Evolutionary conservation across 2,113 vertebrate genomes (phyloP), one percentile per base, ranked within the genome.

Genomic region (Isurus oxyrinchus): DNA sequence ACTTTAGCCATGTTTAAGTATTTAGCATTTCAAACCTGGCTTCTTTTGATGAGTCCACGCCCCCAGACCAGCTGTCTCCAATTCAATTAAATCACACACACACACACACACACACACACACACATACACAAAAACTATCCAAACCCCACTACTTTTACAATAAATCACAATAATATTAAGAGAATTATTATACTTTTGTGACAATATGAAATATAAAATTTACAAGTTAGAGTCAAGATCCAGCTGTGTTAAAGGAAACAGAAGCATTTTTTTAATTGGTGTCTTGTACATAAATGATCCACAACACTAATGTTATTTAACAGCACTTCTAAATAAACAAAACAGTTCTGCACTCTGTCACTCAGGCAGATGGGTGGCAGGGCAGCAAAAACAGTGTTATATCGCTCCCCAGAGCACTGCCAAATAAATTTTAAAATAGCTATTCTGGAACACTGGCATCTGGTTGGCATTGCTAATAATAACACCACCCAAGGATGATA

Each of bases 391-490:
- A 19, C 61, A 66, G n/a, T 66, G 31, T 66, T 66, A 44, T 40
- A 94, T 94, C 21, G n/a, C 40, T 94, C 35, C n/a, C 91, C n/a
- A 21, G n/a, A 66, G 91, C 91, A 25, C 91, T 66, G 61, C n/a
- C 57, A 94, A 66, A 53, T 66, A 40, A 66, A 44, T 94, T 94
- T 94, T 10, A 40, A 94, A 94, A 44, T 61, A 63, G 35, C 11
- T 21, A 40, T 66, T 63, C 91, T 66, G 91, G 61, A 61, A 94
- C 57, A 94, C 19, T 94, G 91, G 91, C 59, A 40, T 94, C 91
- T 94, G 59, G 2, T 19, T 94, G 91, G 91, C 59, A 66, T 66
- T 94, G 87, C 35, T 94, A 59, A 63, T 63, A 63, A 94, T 63
- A 23, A 19, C 35, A 66, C 61, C 59, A 1, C 61, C 66, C 91